phyloP scores from a whole-genome alignment of 1,140 invertebrate species.

The Drosophila truncata region DNA sequence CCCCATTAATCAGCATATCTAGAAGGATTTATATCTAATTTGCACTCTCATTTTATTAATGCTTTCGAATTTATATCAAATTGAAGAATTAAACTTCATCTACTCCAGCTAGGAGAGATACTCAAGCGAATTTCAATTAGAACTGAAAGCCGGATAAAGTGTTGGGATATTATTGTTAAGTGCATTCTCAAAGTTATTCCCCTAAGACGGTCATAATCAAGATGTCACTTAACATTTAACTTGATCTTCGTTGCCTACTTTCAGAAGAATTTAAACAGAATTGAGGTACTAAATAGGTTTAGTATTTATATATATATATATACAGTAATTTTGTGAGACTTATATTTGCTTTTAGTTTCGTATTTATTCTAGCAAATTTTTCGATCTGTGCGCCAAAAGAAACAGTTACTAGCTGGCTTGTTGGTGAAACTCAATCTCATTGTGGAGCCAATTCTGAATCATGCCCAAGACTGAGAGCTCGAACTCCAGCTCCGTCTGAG shows the following conservation, averaged over 20 bases:
- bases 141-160: not conserved
- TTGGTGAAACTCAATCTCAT: slow-evolving; percentile 1
- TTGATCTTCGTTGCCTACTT: not conserved
- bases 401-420: not conserved
- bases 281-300: not conserved
- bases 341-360: not conserved
- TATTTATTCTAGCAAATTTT: not conserved
- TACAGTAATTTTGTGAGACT: not conserved
- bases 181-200: not conserved
- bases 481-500: not conserved
- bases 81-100: slow-evolving; percentile 2
- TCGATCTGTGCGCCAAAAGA: not conserved
- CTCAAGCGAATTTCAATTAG: not conserved
- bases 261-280: not conserved
- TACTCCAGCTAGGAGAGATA: not conserved
- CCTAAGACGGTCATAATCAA: not conserved
- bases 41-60: slow-evolving; percentile 14
- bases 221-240: not conserved
- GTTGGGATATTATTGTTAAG: not conserved
- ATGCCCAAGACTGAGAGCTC: slow-evolving; percentile 2
- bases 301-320: not conserved
- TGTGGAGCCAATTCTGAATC: slow-evolving; percentile 2
- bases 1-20: slow-evolving; percentile 3
- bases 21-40: slow-evolving; percentile 3
- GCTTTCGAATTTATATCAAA: slow-evolving; percentile 6